phyloP scores from a whole-genome alignment of 2,797 vertebrate species.

The Microtus californicus region DNA sequence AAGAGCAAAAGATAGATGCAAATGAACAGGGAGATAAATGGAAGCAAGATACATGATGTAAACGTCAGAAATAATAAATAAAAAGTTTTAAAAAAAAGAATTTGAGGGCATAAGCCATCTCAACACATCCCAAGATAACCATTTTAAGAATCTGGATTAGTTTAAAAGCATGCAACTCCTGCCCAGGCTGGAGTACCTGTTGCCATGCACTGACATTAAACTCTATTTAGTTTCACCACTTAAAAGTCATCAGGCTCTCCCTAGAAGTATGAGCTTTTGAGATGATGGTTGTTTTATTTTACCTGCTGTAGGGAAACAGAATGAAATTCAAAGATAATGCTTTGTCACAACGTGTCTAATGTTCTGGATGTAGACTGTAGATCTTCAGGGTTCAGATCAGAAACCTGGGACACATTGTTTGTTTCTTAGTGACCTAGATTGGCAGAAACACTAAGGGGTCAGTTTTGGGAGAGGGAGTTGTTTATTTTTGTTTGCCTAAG shows the following conservation, averaged over 20 bases:
- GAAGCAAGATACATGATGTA: background rate
- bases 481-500: background rate
- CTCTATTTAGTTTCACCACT: background rate
- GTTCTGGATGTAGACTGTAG: background rate
- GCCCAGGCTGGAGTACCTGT: background rate
- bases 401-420: background rate
- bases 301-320: background rate
- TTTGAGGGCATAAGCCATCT: background rate
- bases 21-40: background rate
- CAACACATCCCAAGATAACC: background rate
- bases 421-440: background rate
- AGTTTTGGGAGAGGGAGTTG: background rate
- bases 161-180: background rate
- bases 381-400: background rate
- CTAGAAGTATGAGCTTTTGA: background rate
- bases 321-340: constrained; percentile 26
- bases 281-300: background rate
- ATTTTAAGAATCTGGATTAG: background rate
- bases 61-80: background rate
- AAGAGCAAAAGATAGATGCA: background rate
- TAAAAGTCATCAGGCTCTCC: background rate
- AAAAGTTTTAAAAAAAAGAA: background rate
- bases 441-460: background rate
- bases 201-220: background rate
- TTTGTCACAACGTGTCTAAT: background rate